A percentile compares a stretch with the other conserved stretches of the same genome.
These are phyloP conservation scores for Megaptera novaeangliae DNA, from an alignment of 2,113 vertebrate genomes.

Conservation along the genomic window DNA sequence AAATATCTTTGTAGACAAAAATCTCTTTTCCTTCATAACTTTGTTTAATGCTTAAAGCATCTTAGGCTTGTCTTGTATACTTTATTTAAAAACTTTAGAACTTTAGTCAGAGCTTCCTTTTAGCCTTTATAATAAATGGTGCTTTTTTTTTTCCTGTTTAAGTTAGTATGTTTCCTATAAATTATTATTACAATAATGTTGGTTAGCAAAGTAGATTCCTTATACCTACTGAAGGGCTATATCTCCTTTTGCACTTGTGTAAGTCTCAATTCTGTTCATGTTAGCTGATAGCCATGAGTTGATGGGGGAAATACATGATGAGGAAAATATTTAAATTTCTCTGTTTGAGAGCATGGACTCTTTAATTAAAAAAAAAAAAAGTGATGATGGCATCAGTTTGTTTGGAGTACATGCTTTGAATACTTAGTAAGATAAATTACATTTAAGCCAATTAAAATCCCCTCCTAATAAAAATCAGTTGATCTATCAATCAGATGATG, in stretches of 20 bases:
- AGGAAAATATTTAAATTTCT: conserved; percentile 25
- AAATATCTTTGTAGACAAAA: background rate
- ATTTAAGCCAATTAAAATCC: background rate
- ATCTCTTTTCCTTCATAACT: background rate
- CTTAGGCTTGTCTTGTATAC: background rate
- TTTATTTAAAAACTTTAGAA: conserved; percentile 24
- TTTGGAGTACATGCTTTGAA: background rate
- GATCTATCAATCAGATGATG: background rate
- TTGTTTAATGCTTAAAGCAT: background rate
- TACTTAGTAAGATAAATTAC: background rate
- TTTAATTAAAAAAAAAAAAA: background rate
- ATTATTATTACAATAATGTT: background rate
- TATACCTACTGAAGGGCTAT: background rate
- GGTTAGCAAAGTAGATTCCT: background rate
- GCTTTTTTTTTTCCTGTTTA: background rate
- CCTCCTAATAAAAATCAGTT: background rate
- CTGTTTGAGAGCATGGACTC: background rate
- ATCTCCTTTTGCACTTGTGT: background rate
- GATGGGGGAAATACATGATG: background rate
- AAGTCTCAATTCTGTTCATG: conserved; percentile 2
- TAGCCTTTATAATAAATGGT: background rate
- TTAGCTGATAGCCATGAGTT: background rate
- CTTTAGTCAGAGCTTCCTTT: background rate
- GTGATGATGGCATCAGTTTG: background rate
- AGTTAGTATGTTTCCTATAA: background rate